Evolutionary conservation across 1,140 invertebrate species (phyloP).

Genomic region (Chymomyza costata): DNA sequence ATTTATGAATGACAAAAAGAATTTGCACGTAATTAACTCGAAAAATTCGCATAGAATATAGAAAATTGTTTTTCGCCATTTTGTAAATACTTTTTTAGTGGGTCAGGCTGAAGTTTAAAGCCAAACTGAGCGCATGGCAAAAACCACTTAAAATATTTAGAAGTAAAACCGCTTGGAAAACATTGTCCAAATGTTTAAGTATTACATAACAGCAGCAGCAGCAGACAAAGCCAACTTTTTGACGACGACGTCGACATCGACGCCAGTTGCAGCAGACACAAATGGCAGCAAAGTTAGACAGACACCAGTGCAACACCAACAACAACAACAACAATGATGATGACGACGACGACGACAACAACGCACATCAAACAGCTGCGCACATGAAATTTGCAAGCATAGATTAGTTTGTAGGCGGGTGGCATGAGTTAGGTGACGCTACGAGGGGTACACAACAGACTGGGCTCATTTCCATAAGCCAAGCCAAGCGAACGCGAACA

Average conservation of each 20-base stretch:
- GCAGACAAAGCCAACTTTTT: too few relatives aligned
- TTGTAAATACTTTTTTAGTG: conserved; percentile 32
- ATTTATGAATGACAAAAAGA: too few relatives aligned
- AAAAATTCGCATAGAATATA: conserved; percentile 46
- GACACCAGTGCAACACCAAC: too few relatives aligned
- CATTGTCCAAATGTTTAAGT: conserved; percentile 12
- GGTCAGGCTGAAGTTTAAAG: conserved; percentile 31
- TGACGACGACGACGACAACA: too few relatives aligned
- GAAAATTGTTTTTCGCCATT: conserved; percentile 22
- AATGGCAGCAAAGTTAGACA: too few relatives aligned
- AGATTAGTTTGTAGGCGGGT: too few relatives aligned
- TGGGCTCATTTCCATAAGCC: too few relatives aligned
- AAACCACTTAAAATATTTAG: conserved; percentile 70
- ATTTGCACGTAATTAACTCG: conserved; percentile 46
- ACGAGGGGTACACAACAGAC: too few relatives aligned
- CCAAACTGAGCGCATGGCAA: conserved; percentile 54
- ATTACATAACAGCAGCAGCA: conserved; percentile 48
- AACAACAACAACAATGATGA: conserved; percentile 23
- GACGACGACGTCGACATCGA: not conserved
- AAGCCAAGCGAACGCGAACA: conserved; percentile 21
- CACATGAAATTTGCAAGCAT: too few relatives aligned
- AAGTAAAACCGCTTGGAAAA: conserved; percentile 40
- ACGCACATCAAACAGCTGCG: conserved; percentile 58
- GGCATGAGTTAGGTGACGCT: too few relatives aligned
- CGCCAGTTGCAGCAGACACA: conserved; percentile 11